Percentiles rank a stretch among this genome's conserved stretches.
Evolutionary conservation across 2,797 vertebrate genomes (phyloP).

Genomic region (Corythornis leucogaster): DNA sequence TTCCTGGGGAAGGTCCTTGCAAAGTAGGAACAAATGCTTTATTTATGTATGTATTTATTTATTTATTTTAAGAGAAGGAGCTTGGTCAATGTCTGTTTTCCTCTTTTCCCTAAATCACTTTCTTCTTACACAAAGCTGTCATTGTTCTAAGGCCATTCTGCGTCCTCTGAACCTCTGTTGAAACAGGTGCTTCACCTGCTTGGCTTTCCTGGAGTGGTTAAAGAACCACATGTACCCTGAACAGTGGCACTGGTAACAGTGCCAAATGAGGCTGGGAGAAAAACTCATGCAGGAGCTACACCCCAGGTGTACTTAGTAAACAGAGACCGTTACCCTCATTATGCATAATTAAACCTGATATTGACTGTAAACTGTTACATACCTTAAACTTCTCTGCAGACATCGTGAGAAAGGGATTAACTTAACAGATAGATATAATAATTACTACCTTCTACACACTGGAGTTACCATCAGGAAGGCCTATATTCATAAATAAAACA

Average conservation of each 20-base stretch:
- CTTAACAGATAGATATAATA: slow-evolving; percentile 76
- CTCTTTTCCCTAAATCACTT: neutral
- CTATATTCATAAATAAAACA: slow-evolving; percentile 85
- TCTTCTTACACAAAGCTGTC: slow-evolving; percentile 40
- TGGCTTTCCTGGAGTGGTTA: slow-evolving; percentile 63
- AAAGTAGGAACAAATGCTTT: neutral
- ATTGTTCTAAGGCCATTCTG: slow-evolving; percentile 9
- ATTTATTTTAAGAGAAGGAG: neutral
- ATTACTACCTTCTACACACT: slow-evolving; percentile 79
- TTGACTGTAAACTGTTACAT: slow-evolving; percentile 82
- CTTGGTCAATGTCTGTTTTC: neutral
- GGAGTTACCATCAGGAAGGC: slow-evolving; percentile 78
- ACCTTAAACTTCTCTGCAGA: slow-evolving; percentile 80
- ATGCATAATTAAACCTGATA: slow-evolving; percentile 84
- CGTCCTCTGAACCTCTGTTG: slow-evolving; percentile 47
- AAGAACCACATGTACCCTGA: slow-evolving; percentile 52
- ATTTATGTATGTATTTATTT: neutral
- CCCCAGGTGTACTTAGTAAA: slow-evolving; percentile 78
- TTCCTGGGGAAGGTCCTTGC: neutral
- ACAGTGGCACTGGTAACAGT: slow-evolving; percentile 67
- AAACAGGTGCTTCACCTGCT: slow-evolving; percentile 70
- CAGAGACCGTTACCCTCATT: slow-evolving; percentile 78
- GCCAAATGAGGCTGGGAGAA: slow-evolving; percentile 70
- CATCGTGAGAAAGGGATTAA: slow-evolving; percentile 75
- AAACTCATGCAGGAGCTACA: slow-evolving; percentile 72